Conservation (phyloP, 1,140 invertebrate species). For the Solen grandis region DNA sequence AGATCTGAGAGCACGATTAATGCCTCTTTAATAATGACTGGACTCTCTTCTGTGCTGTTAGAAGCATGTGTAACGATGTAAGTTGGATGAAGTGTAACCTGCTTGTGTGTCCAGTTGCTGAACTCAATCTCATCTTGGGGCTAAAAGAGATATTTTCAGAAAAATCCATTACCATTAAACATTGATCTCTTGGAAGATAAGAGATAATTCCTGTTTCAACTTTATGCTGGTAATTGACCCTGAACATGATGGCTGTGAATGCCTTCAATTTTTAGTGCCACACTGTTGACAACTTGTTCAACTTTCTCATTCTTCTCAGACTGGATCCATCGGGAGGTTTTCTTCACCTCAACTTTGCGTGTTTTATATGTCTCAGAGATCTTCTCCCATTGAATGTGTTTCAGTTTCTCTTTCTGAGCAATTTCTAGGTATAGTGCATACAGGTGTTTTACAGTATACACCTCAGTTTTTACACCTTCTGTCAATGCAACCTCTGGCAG, state of each 20-base stretch:
- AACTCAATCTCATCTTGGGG: slow-evolving; percentile 49
- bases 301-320: neutral
- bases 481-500: slow-evolving; percentile 3
- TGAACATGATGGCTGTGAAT: too few relatives aligned
- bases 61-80: slow-evolving; percentile 12
- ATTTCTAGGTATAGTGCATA: slow-evolving; percentile 14
- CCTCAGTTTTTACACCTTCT: slow-evolving; percentile 15
- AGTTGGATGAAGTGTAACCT: slow-evolving; percentile 44
- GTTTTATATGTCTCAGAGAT: slow-evolving; percentile 21
- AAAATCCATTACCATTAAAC: slow-evolving; percentile 44
- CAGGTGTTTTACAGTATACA: neutral
- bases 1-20: slow-evolving; percentile 36
- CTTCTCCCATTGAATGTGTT: slow-evolving; percentile 39
- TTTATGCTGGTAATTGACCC: slow-evolving; percentile 30
- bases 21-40: slow-evolving; percentile 24
- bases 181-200: slow-evolving; percentile 16
- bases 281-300: slow-evolving; percentile 1
- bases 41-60: slow-evolving; percentile 14
- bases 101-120: slow-evolving; percentile 38
- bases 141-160: slow-evolving; percentile 19
- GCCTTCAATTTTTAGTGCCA: too few relatives aligned
- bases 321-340: slow-evolving; percentile 5
- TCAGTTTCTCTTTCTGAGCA: neutral
- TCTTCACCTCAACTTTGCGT: neutral
- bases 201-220: slow-evolving; percentile 8